phyloP scores from a whole-genome alignment of 2,113 vertebrate species.

The Paramisgurnus dabryanus region DNA sequence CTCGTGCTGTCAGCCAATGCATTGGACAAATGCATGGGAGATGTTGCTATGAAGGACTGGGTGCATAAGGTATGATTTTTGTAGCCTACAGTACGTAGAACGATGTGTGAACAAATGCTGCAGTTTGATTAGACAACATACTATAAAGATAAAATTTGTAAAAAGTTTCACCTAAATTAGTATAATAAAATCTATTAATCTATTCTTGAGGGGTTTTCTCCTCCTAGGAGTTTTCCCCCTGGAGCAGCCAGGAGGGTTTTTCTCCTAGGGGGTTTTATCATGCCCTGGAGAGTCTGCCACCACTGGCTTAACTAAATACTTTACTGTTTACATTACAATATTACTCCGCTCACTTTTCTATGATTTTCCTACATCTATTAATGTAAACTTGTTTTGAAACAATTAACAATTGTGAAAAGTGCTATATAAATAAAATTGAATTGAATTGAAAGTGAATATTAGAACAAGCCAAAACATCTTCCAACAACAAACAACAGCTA shows the following conservation, averaged over 20 bases:
- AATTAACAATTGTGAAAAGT: too few species aligned
- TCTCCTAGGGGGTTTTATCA: background rate
- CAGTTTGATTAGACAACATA: background rate
- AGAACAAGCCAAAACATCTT: background rate
- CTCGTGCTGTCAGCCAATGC: slow-evolving; percentile 87
- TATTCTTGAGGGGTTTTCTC: too few species aligned
- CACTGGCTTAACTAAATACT: too few species aligned
- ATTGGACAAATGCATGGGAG: slow-evolving; percentile 92
- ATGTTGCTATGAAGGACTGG: slow-evolving; percentile 91
- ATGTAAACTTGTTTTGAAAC: too few species aligned
- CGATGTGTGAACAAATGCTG: background rate
- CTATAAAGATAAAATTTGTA: background rate
- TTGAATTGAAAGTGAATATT: too few species aligned
- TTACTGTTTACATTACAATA: too few species aligned
- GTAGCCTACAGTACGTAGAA: background rate
- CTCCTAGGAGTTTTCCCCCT: too few species aligned
- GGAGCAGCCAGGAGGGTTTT: too few species aligned
- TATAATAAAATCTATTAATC: background rate
- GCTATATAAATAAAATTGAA: too few species aligned
- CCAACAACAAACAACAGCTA: background rate
- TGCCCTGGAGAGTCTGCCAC: too few species aligned
- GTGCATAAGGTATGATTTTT: slow-evolving; percentile 89
- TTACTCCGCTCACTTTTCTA: too few species aligned
- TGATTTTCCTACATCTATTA: too few species aligned
- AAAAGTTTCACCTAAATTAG: background rate